Base-by-base conservation (phyloP, 2,888 invertebrate genomes). In the Hemicrepidius hirtus region DNA sequence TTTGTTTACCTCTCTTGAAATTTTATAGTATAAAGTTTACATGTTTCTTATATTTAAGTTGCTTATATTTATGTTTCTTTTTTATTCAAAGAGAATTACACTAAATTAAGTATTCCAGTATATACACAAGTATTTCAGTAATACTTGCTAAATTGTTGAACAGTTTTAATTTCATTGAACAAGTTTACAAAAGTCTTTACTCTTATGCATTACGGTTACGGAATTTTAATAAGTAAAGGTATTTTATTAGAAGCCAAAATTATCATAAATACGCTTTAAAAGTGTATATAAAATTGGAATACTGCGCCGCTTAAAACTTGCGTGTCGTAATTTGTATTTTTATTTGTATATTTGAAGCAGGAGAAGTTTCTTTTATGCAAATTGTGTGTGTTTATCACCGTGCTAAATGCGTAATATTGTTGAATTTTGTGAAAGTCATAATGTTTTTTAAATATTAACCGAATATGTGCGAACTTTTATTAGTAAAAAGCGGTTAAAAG, bases 1-100 rank as follows among this genome's bases (percentile, higher is more conserved):
- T 69, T 63, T 63, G 69, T 69, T 53, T 69, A 63, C 55, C 44
- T 55, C 41, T 28, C 32, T 16, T 66, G 13, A 41, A 32, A 13
- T 41, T 21, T 68, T 59, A 60, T 60, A 49, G 1, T 21, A 53
- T 53, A 10, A 9, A 21, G n/a, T 18, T 20, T 10, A 50, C 13
- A 9, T 1, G 7, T 16, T 9, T 44, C 4, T 9, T 9, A 1
- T 18, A 9, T 9, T 3, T 9, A 7, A 5, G 18, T 9, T 9
- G 5, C 18, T 44, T 16, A 16, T 44, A 5, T 18, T 44, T 44
- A n/a, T 44, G 9, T 32, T 32, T n/a, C n/a, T n/a, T n/a, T n/a
- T n/a, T n/a, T n/a, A n/a, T n/a, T n/a, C n/a, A n/a, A n/a, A n/a
- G n/a, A n/a, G n/a, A n/a, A n/a, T n/a, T n/a, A n/a, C n/a, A n/a